phyloP scores from a whole-genome alignment of 2,113 vertebrate species.

The pig (Sus scrofa) region T2T-Sscrofa CM000830.6:77819501-77820000 shows the following conservation, averaged over 20 bases:
- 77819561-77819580: conserved; percentile 6
- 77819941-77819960: conserved; percentile 12
- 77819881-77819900: background rate
- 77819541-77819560: background rate
- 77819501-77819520: background rate
- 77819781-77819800: conserved; percentile 4
- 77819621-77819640: background rate
- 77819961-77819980: conserved; percentile 46
- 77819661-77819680: conserved; percentile 36
- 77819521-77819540: conserved; percentile 17
- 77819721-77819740: conserved; percentile 42
- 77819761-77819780: background rate
- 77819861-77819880: conserved; percentile 49
- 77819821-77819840: conserved; percentile 18
- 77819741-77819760: background rate
- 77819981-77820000: conserved; percentile 30
- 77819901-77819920: conserved; percentile 20
- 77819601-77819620: conserved; percentile 11
- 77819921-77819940: conserved; percentile 12
- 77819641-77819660: background rate
- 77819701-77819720: background rate
- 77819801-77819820: conserved; percentile 17
- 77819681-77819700: conserved; percentile 1
- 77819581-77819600: conserved; percentile 4
- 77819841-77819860: conserved; percentile 26